Percentiles rank a stretch among this genome's conserved stretches.
Conservation (phyloP, 2,888 invertebrate genomes). For the Ecliptopera silaceata region DNA sequence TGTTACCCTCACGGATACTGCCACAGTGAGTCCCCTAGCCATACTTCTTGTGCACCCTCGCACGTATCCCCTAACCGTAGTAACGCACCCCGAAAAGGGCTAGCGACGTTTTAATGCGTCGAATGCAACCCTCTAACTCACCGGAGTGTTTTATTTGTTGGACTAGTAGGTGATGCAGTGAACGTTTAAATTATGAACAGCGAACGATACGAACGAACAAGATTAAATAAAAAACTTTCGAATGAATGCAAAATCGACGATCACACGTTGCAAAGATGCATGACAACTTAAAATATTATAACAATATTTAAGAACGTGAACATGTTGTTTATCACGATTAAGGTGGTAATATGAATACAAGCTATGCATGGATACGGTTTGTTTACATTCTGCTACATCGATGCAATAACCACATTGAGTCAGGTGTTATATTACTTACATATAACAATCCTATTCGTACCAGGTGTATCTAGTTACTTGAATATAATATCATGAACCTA, state of each 20-base stretch:
- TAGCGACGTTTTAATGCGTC: constrained; percentile 66
- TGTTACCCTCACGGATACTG: constrained; percentile 79
- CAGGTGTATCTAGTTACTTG: constrained; percentile 23
- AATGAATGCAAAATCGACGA: background rate
- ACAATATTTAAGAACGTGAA: constrained; percentile 12
- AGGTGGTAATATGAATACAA: constrained; percentile 41
- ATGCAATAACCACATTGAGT: constrained; percentile 57
- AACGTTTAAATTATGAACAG: background rate
- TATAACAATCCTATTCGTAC: constrained; percentile 45
- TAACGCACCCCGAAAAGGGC: constrained; percentile 72
- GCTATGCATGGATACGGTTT: constrained; percentile 44
- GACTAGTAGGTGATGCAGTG: constrained; percentile 3
- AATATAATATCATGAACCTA: constrained; percentile 6
- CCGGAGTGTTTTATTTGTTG: constrained; percentile 21
- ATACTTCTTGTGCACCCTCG: constrained; percentile 73
- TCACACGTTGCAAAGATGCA: background rate
- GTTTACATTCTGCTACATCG: constrained; percentile 60
- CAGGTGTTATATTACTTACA: constrained; percentile 65
- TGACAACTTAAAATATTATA: background rate
- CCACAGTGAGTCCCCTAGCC: constrained; percentile 81
- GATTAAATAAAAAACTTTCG: no score
- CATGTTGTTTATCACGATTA: constrained; percentile 28
- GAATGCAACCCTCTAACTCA: constrained; percentile 36
- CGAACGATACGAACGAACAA: background rate
- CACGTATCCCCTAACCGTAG: constrained; percentile 71